phyloP scores from a whole-genome alignment of 2,113 vertebrate genomes.

The Theristicus caerulescens region DNA sequence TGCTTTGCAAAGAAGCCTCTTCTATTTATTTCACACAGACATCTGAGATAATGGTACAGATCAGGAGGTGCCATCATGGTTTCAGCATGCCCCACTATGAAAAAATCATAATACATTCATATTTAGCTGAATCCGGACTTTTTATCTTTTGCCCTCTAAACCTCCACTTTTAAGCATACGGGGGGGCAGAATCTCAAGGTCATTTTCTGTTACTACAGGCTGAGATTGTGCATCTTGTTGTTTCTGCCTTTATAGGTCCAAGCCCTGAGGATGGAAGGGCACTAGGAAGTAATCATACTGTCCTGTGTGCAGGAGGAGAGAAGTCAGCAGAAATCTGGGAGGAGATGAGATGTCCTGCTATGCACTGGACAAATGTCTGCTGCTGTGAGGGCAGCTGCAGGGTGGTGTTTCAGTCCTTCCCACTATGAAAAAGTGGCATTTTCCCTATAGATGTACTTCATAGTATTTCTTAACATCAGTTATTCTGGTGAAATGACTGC shows the following conservation, averaged over 20 bases:
- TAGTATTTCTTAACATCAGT: background rate
- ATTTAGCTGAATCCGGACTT: background rate
- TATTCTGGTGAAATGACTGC: background rate
- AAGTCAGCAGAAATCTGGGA: background rate
- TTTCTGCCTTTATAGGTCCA: background rate
- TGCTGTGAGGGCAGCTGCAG: background rate
- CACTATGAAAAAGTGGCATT: background rate
- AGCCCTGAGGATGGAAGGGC: background rate
- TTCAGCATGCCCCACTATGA: background rate
- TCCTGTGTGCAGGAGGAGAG: background rate
- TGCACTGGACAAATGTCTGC: background rate
- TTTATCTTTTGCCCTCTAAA: background rate
- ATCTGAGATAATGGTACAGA: background rate
- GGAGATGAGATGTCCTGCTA: background rate
- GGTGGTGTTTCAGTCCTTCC: background rate
- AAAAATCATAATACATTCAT: background rate
- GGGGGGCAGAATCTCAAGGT: background rate
- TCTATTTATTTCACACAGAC: background rate
- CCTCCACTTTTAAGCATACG: background rate
- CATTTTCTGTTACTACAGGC: background rate
- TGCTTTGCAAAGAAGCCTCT: background rate
- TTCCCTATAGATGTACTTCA: background rate
- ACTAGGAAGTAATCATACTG: background rate
- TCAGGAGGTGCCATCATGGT: background rate
- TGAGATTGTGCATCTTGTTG: background rate